A percentile compares a stretch with the other conserved stretches of the same genome.
phyloP scores from a whole-genome alignment of 2,888 invertebrate species.

The Ophioninae sp. region DNA sequence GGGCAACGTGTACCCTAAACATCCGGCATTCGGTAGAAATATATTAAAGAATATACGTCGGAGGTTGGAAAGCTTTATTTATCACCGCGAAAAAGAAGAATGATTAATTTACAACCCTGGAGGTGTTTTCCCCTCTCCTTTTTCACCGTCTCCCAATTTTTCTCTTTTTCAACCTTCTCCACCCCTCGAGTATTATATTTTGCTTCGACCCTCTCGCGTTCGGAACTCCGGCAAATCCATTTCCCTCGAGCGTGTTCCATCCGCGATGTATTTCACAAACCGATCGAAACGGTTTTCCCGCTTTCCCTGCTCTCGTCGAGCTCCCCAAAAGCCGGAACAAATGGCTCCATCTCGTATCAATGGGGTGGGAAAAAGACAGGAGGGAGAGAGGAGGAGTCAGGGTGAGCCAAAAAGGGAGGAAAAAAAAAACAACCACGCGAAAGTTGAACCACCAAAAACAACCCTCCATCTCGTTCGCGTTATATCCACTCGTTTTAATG shows the following conservation, averaged over 20 bases:
- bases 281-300: constrained; percentile 34
- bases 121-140: not conserved
- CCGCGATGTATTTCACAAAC: constrained; percentile 41
- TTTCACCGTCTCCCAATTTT: not conserved
- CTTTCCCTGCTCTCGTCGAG: constrained; percentile 19
- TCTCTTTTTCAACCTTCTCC: not conserved
- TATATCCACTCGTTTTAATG: constrained; percentile 70
- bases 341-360: constrained; percentile 32
- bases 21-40: not conserved
- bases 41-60: constrained; percentile 40
- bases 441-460: constrained; percentile 40
- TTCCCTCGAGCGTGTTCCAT: constrained; percentile 49
- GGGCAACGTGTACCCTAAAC: constrained; percentile 1
- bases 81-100: constrained; percentile 38
- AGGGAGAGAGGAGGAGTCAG: constrained; percentile 7
- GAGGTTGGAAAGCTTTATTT: constrained; percentile 41
- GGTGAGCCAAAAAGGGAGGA: not conserved
- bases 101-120: constrained; percentile 46
- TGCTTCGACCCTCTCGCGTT: constrained; percentile 38
- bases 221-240: constrained; percentile 25
- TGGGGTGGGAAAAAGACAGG: constrained; percentile 19
- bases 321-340: constrained; percentile 50
- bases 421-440: not conserved
- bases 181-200: constrained; percentile 17
- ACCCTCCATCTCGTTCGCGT: constrained; percentile 29